phyloP scores from a whole-genome alignment of 2,888 invertebrate species.

The Choreutis nemorana region DNA sequence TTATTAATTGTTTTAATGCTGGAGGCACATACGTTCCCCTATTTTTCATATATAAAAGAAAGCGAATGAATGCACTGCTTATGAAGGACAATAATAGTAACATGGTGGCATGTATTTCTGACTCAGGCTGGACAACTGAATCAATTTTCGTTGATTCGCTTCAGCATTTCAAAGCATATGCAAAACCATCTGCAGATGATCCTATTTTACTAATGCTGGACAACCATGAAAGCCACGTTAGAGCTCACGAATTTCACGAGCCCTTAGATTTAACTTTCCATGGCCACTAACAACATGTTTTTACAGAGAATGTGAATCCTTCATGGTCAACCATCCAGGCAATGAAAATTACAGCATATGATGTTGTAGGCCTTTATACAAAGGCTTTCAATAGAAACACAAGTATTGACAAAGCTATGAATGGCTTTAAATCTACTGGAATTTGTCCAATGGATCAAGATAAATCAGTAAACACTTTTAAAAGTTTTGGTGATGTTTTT shows the following conservation, averaged over 20 bases:
- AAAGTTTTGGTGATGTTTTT: constrained; percentile 5
- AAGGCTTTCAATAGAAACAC: constrained; percentile 10
- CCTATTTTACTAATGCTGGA: constrained; percentile 7
- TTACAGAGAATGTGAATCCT: constrained; percentile 3
- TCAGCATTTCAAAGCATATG: constrained; percentile 2
- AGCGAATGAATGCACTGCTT: constrained; percentile 11
- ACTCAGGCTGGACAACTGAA: constrained; percentile 2
- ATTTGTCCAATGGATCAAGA: constrained; percentile 9
- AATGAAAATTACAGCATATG: constrained; percentile 10
- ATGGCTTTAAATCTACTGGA: constrained; percentile 10
- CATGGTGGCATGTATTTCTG: constrained; percentile 5
- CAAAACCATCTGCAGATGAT: constrained; percentile 2
- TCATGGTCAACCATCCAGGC: constrained; percentile 10
- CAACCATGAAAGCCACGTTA: constrained; percentile 8
- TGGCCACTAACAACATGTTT: background rate
- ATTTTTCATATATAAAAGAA: constrained; percentile 12
- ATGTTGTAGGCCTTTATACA: constrained; percentile 10
- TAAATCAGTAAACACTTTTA: constrained; percentile 8
- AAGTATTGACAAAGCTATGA: constrained; percentile 9
- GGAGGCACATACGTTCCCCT: constrained; percentile 11
- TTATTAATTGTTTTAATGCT: constrained; percentile 10
- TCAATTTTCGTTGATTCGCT: constrained; percentile 3
- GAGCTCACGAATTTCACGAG: constrained; percentile 3
- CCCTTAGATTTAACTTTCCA: no score
- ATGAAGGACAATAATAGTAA: constrained; percentile 9